phyloP scores from a whole-genome alignment of 2,113 vertebrate genomes.

The Tenrec ecaudatus region DNA sequence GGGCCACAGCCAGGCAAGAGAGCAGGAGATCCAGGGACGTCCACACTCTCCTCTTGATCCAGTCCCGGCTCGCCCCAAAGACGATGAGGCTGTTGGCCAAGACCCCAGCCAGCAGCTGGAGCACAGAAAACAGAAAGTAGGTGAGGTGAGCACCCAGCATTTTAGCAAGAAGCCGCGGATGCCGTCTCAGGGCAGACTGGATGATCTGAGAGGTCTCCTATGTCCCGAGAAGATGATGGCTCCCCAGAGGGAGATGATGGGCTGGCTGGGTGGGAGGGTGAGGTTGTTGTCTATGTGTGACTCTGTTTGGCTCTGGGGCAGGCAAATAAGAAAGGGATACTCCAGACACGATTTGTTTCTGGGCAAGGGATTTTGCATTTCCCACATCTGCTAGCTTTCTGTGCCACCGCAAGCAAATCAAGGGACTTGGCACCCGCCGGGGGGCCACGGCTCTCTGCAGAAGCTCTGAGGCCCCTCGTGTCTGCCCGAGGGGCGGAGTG shows the following conservation, averaged over 20 bases:
- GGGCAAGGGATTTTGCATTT: constrained; percentile 63
- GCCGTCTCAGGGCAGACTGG: neutral
- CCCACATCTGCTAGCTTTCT: neutral
- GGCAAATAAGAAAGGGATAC: constrained; percentile 73
- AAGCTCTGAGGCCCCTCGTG: neutral
- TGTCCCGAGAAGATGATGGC: neutral
- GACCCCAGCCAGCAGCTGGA: neutral
- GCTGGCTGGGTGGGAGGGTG: neutral
- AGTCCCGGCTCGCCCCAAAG: neutral
- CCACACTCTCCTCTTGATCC: constrained; percentile 39
- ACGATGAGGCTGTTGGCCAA: constrained; percentile 63
- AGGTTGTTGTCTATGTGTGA: neutral
- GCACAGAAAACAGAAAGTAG: neutral
- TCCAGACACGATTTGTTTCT: constrained; percentile 38
- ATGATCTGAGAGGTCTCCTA: neutral
- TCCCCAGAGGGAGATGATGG: neutral
- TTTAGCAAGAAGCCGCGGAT: neutral
- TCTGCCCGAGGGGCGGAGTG: neutral
- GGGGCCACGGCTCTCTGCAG: neutral
- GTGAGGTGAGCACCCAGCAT: neutral
- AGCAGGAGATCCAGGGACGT: constrained; percentile 50
- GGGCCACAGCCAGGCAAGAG: constrained; percentile 49
- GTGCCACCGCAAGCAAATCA: constrained; percentile 40
- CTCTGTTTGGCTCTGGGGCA: neutral
- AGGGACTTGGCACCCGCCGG: neutral